Percentiles rank a stretch among this genome's conserved stretches.
Conservation (phyloP, 1,140 invertebrate species). For the Saccostrea glomerata region DNA sequence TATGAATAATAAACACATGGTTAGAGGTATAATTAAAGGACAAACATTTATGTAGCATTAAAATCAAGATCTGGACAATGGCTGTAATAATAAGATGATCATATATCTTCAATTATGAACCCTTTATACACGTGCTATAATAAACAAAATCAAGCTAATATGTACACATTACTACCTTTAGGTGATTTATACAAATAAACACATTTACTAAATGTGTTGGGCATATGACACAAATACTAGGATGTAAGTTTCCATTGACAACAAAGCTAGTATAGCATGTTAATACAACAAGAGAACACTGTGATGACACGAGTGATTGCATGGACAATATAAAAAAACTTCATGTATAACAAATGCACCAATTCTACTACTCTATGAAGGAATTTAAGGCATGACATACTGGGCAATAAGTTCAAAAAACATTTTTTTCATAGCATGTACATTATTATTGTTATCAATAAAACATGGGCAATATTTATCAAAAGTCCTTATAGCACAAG, state of each 20-base stretch:
- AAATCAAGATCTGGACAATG: constrained; percentile 2
- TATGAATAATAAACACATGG: constrained; percentile 32
- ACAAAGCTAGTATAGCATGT: background rate
- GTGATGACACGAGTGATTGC: background rate
- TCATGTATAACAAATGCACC: constrained; percentile 36
- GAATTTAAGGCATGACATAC: constrained; percentile 36
- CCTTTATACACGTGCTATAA: constrained; percentile 30
- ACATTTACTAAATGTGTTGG: background rate
- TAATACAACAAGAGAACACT: constrained; percentile 25
- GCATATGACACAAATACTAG: constrained; percentile 10
- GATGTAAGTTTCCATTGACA: constrained; percentile 31
- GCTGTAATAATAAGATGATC: constrained; percentile 6
- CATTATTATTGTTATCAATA: background rate
- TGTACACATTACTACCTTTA: constrained; percentile 21
- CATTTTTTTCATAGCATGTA: constrained; percentile 29
- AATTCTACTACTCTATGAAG: constrained; percentile 36
- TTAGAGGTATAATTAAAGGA: constrained; percentile 31
- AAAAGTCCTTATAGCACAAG: constrained; percentile 36
- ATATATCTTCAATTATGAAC: constrained; percentile 29
- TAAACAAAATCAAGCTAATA: constrained; percentile 32
- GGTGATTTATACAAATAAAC: constrained; percentile 20
- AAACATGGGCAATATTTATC: constrained; percentile 29
- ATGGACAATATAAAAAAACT: constrained; percentile 19
- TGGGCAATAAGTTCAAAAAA: constrained; percentile 28
- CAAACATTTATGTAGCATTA: constrained; percentile 10